Percentiles rank a stretch among this genome's conserved stretches.
phyloP scores from a whole-genome alignment of 2,888 invertebrate species.

The Diadegma fenestrale region DNA sequence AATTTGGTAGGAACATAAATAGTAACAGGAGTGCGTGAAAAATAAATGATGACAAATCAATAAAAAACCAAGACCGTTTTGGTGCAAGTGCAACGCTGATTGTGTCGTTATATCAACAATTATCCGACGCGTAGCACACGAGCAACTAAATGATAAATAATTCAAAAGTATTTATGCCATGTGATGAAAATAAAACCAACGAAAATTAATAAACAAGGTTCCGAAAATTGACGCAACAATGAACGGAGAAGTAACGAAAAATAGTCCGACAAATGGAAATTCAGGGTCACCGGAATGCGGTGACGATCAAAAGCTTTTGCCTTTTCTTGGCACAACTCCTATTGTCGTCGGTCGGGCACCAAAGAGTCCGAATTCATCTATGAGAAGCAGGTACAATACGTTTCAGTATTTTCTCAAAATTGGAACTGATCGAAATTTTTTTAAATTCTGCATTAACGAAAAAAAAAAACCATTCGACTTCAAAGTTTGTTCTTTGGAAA shows the following conservation, averaged over 20 bases:
- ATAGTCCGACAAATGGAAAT: conserved; percentile 43
- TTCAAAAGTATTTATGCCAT: neutral
- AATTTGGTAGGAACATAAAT: neutral
- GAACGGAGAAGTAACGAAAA: conserved; percentile 72
- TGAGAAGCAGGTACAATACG: conserved; percentile 78
- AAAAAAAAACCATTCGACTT: neutral
- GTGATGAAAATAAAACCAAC: conserved; percentile 13
- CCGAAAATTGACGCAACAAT: conserved; percentile 62
- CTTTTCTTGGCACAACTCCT: conserved; percentile 71
- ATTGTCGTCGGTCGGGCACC: conserved; percentile 73
- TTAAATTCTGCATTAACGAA: neutral
- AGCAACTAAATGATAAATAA: neutral
- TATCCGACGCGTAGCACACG: neutral
- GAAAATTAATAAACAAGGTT: conserved; percentile 12
- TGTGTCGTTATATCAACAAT: neutral
- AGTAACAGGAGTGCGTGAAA: neutral
- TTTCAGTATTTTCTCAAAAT: neutral
- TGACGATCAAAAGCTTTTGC: conserved; percentile 78
- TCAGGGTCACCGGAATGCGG: conserved; percentile 72
- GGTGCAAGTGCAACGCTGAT: neutral
- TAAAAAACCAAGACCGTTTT: neutral
- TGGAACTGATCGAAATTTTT: neutral
- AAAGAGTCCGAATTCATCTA: conserved; percentile 75
- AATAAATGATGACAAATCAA: neutral
- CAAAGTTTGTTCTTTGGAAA: neutral